These are phyloP conservation scores for Cynopterus brachyotis DNA, from an alignment of 2,113 vertebrate genomes.

Conservation along the genomic window DNA sequence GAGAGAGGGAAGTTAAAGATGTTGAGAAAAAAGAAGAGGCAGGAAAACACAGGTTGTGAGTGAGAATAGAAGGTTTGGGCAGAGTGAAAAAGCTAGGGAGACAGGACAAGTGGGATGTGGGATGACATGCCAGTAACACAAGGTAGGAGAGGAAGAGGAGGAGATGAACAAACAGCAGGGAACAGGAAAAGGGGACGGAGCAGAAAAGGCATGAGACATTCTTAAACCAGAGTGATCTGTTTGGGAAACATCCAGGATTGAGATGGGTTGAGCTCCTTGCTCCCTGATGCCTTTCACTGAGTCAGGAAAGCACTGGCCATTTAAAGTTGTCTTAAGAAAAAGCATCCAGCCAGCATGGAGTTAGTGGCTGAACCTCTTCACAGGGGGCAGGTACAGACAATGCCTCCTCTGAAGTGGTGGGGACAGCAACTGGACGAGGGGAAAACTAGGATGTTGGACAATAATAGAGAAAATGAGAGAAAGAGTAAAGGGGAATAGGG, in stretches of 20 bases:
- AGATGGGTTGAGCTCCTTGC: not conserved
- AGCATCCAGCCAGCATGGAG: not conserved
- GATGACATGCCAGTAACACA: not conserved
- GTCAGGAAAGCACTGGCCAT: not conserved
- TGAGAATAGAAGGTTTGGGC: not conserved
- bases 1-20: not conserved
- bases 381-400: not conserved
- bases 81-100: not conserved
- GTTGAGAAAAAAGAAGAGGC: not conserved
- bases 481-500: not conserved
- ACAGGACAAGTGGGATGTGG: not conserved
- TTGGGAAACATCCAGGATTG: not conserved
- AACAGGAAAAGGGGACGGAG: not conserved
- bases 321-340: not conserved
- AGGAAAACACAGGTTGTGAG: not conserved
- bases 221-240: not conserved
- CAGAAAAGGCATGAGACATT: not conserved
- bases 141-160: not conserved
- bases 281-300: not conserved
- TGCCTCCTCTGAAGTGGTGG: not conserved
- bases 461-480: not conserved
- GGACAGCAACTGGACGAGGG: not conserved
- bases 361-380: fast-evolving
- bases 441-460: not conserved
- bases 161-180: not conserved